Evolutionary conservation across 2,113 vertebrate genomes (phyloP).

Genomic region (Mustelus asterias): DNA sequence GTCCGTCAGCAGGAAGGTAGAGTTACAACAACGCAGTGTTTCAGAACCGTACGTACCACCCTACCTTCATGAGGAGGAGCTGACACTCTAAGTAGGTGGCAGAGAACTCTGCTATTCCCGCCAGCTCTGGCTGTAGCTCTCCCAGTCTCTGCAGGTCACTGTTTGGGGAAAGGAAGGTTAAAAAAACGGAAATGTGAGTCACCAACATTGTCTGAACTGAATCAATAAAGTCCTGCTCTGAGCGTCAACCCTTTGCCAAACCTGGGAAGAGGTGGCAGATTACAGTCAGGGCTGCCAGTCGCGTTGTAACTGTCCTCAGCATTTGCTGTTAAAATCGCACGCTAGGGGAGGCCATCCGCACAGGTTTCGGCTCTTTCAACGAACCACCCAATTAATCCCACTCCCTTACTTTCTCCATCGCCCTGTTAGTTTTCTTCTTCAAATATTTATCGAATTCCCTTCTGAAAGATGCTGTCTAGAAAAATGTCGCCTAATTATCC

Average conservation of each 20-base stretch:
- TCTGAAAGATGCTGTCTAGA: neutral
- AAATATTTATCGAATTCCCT: neutral
- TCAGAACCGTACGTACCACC: constrained; percentile 27
- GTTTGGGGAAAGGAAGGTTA: constrained; percentile 14
- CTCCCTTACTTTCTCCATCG: neutral
- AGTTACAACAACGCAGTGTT: neutral
- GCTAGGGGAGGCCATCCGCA: neutral
- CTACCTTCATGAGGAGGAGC: constrained; percentile 86
- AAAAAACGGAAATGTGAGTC: neutral
- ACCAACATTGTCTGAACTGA: neutral
- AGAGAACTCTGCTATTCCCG: constrained; percentile 88
- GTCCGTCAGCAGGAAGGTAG: neutral
- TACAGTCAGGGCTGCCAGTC: neutral
- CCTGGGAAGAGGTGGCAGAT: too few species aligned
- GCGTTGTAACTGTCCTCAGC: neutral
- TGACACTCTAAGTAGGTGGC: constrained; percentile 90
- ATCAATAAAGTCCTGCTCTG: neutral
- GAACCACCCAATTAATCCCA: neutral
- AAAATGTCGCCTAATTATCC: neutral
- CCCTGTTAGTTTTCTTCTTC: neutral
- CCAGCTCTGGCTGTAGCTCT: constrained; percentile 85
- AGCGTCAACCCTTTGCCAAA: neutral
- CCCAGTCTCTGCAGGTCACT: constrained; percentile 90
- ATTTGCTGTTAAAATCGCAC: neutral
- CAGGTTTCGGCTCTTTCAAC: neutral